These are phyloP conservation scores for Oncorhynchus gorbuscha DNA, from an alignment of 2,113 vertebrate species.

Conservation along the genomic window DNA sequence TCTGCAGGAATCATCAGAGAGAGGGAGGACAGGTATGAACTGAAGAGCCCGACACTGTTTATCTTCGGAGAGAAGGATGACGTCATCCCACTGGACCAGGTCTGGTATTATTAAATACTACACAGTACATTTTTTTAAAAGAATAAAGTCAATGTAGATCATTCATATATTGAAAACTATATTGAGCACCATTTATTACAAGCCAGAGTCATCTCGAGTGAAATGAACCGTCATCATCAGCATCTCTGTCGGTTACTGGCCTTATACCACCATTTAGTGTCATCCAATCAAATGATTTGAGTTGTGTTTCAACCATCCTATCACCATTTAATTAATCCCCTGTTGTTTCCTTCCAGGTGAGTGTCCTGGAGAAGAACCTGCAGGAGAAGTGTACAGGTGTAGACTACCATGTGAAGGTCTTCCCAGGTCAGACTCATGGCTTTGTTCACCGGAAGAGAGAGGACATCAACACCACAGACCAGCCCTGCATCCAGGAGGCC, in stretches of 20 bases:
- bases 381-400: slow-evolving; percentile 78
- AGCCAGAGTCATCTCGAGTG: background rate
- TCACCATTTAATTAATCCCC: background rate
- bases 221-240: background rate
- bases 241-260: background rate
- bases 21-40: slow-evolving; percentile 62
- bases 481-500: slow-evolving; percentile 82
- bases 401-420: slow-evolving; percentile 85
- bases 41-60: slow-evolving; percentile 79
- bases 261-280: background rate
- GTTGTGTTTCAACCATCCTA: background rate
- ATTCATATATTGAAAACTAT: background rate
- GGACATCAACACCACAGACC: slow-evolving; percentile 80
- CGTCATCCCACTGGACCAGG: slow-evolving; percentile 74
- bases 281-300: background rate
- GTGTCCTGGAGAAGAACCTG: slow-evolving; percentile 76
- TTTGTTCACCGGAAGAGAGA: slow-evolving; percentile 89
- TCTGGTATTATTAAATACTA: slow-evolving; percentile 30
- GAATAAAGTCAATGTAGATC: background rate
- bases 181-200: background rate
- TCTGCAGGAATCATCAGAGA: slow-evolving; percentile 74
- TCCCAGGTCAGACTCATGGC: slow-evolving; percentile 87
- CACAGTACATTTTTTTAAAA: background rate
- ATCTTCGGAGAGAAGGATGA: slow-evolving; percentile 81
- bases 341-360: slow-evolving; percentile 69